Evolutionary conservation across 2,888 invertebrate genomes (phyloP), one percentile per base, ranked within the genome.

Genomic region (Dioctria rufipes): DNA sequence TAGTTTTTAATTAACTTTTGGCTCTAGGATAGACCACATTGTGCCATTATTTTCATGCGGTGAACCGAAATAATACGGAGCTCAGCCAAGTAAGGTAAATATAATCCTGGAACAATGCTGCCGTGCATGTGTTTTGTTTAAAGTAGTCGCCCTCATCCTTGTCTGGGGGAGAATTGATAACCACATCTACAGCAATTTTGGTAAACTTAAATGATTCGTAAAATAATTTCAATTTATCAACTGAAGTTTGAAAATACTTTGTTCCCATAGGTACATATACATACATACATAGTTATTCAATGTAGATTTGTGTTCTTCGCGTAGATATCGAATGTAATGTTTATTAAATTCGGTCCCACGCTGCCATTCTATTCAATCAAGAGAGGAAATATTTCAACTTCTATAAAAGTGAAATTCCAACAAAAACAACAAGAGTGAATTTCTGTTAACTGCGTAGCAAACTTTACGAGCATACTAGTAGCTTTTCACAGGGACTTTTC

Each of bases 1-100:
- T 88, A 87, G 88, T 88, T 88, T 88, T 88, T 88, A 88, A 88
- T 88, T 88, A 88, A 88, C 89, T 88, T 88, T 87, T 87, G 86
- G 88, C 88, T 88, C 85, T 86, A 86, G 88, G 88, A 85, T 86
- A 86, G 85, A 87, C 85, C 87, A 87, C 86, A 86, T 87, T 87
- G 86, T 85, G 86, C n/a, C 49, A 49, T 65, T 78, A 65, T 78
- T 66, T 65, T 54, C 43, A 40, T 78, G 66, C 25, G 66, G 66
- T n/a, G 4, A 46, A 8, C 5, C 51, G 9, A n/a, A 71, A 71
- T 54, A 71, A 71, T 54, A 71, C 67, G 37, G 71, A 39, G 37
- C 8, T 43, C 69, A 54, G 11, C 11, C 2, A n/a, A 13, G 37
- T 46, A 71, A 46, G 40, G 40, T 71, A 54, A 71, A 71, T 71